Conservation (phyloP, 1,140 invertebrate species). For the Nephotettix cincticeps region DNA sequence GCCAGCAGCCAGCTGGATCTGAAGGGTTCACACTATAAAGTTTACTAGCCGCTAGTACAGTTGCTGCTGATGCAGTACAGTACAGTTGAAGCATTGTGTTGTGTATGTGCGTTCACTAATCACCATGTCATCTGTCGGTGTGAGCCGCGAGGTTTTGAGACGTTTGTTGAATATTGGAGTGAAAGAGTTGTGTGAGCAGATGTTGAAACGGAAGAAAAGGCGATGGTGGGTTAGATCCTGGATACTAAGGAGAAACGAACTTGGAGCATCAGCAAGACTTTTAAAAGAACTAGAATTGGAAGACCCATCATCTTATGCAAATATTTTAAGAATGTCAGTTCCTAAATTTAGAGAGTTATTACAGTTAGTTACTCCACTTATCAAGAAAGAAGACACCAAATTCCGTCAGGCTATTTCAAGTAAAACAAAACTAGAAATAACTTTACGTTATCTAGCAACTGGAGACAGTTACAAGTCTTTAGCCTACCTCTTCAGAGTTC, state of each 20-base stretch:
- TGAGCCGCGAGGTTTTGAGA: no score
- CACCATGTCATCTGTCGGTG: no score
- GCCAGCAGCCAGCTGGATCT: no score
- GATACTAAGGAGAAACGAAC: background rate
- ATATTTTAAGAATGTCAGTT: background rate
- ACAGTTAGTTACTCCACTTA: background rate
- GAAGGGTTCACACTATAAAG: no score
- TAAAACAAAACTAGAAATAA: constrained; percentile 17
- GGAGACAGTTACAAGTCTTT: constrained; percentile 13
- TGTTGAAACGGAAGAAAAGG: background rate
- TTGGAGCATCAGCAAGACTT: background rate
- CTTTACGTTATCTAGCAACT: background rate
- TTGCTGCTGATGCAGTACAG: no score
- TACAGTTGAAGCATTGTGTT: no score
- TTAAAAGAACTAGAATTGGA: background rate
- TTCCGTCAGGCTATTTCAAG: background rate
- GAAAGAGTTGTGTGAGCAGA: no score
- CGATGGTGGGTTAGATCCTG: background rate
- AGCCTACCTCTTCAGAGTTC: constrained; percentile 5
- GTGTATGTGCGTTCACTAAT: no score
- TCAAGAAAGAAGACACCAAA: constrained; percentile 6
- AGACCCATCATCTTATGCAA: background rate
- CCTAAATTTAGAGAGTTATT: background rate
- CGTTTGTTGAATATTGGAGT: no score
- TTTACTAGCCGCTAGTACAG: no score